These are phyloP conservation scores for Ibidorhyncha struthersii DNA, from an alignment of 2,113 vertebrate genomes.

Conservation along the genomic window DNA sequence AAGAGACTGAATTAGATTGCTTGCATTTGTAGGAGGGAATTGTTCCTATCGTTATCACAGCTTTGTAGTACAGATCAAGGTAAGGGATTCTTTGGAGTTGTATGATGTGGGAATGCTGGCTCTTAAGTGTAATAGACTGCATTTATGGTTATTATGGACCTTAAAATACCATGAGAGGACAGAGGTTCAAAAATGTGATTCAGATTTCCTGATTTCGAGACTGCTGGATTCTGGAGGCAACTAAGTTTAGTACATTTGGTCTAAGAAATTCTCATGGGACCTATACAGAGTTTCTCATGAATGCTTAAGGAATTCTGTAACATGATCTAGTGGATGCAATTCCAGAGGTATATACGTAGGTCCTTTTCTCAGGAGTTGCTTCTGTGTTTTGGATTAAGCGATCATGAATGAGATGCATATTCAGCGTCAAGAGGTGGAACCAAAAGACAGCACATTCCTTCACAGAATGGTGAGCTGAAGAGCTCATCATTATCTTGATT, in stretches of 20 bases:
- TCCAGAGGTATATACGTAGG: background rate
- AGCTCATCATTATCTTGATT: background rate
- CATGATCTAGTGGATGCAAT: background rate
- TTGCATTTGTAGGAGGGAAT: conserved; percentile 15
- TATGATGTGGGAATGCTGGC: background rate
- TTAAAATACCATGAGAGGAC: background rate
- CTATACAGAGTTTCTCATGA: background rate
- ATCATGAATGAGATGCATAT: background rate
- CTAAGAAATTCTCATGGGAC: background rate
- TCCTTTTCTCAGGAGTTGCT: background rate
- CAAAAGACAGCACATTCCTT: background rate
- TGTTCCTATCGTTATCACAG: background rate
- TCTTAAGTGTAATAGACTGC: background rate
- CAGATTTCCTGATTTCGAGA: background rate
- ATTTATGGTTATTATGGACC: background rate
- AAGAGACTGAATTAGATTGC: background rate
- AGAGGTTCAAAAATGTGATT: background rate
- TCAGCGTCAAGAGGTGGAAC: background rate
- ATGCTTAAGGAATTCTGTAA: background rate
- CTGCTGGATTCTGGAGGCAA: background rate
- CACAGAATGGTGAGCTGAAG: background rate
- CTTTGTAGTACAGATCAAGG: background rate
- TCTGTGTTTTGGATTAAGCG: background rate
- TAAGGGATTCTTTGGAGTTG: background rate
- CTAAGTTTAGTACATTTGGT: background rate